phyloP scores from a whole-genome alignment of 2,113 vertebrate species.

The Melanostigma gelatinosum region DNA sequence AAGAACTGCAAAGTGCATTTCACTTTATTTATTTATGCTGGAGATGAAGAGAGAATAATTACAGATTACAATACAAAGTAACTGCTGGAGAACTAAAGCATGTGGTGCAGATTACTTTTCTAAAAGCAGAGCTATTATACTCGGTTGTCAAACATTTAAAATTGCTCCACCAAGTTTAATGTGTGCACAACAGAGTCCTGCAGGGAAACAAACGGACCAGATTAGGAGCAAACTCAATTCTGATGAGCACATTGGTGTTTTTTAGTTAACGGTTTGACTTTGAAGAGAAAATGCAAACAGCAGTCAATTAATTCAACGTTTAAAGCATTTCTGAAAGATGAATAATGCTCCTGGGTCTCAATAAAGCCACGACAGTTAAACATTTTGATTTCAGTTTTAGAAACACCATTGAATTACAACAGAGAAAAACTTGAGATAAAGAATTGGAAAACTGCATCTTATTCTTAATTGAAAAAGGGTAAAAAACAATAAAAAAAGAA shows the following conservation, averaged over 20 bases:
- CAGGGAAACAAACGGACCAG: neutral
- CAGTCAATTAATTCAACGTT: neutral
- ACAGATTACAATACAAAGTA: too few relatives aligned
- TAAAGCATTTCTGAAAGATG: too few relatives aligned
- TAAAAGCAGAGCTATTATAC: neutral
- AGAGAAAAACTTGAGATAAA: neutral
- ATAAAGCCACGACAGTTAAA: too few relatives aligned
- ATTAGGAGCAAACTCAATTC: neutral
- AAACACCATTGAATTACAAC: neutral
- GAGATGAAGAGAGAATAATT: neutral
- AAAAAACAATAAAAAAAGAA: neutral
- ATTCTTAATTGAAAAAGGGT: neutral
- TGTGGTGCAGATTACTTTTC: neutral
- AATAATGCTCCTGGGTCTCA: neutral
- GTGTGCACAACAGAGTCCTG: neutral
- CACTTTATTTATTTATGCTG: neutral
- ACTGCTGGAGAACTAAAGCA: neutral
- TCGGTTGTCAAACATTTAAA: neutral
- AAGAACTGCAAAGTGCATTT: neutral
- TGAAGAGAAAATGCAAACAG: neutral
- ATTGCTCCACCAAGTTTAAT: neutral
- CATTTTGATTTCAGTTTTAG: neutral
- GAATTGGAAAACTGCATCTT: neutral
- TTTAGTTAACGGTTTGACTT: neutral
- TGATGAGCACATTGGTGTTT: neutral